Evolutionary conservation across 2,113 vertebrate genomes (phyloP), one percentile per base, ranked within the genome.

Genomic region (Hypanus sabinus): DNA sequence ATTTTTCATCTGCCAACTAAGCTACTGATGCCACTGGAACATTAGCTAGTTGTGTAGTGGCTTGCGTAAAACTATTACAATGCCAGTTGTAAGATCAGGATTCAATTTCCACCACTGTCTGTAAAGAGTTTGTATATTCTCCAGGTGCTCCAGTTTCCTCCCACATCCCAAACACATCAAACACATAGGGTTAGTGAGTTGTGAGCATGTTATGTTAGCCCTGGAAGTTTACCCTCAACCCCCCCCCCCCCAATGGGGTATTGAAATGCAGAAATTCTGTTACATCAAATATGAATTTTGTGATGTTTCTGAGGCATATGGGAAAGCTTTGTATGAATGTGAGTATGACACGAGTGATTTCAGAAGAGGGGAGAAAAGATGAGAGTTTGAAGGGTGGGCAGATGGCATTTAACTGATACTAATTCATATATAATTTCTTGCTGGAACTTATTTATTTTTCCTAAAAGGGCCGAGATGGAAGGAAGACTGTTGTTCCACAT

Each of bases 401-500:
- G 20, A 46, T 20, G 20, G 14, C 27, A 24, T 55, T 11, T 57
- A 30, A 60, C 24, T 30, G 57, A 76, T 30, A 76, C 27, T 30
- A 76, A 6, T 24, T 30, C 73, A 57, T 55, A 55, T 60, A 33
- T 73, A 18, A 33, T 1, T 22, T 33, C 36, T 88, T 46, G 73
- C 68, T 16, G 65, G 36, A 73, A 93, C 11, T 27, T 68, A 33
- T 36, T 91, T 65, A 11, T 95, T 95, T 90, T 62, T 73, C 18
- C 95, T 24, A 93, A 93, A 95, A 99, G 99, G 97, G 97, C 94
- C 96, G 96, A 96, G 98, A 99, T 94, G 97, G 98, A 79, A 97
- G 96, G 94, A 98, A 96, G 96, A 96, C 95, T 7, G 95, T 98
- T 20, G 91, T 98, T 94, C 98, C 98, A 95, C 97, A 98, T 30